Evolutionary conservation across 2,888 invertebrate species (phyloP), one percentile per base, ranked within the genome.

Genomic region (Oeneis ivallda): DNA sequence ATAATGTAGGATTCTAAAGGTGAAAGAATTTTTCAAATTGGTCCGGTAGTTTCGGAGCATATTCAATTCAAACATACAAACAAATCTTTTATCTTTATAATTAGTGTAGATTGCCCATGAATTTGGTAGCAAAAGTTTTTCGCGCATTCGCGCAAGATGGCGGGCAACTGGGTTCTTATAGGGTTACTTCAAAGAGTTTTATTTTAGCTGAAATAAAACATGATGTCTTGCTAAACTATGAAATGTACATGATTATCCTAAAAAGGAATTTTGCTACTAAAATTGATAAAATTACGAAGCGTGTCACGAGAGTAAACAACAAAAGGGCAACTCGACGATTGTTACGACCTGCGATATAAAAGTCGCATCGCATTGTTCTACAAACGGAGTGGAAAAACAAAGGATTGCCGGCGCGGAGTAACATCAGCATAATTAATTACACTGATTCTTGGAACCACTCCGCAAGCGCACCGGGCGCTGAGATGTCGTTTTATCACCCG

Each of bases 381-480:
- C 81, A 87, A 88, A 87, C 82, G 84, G 81, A 74, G 80, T 71
- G 79, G 79, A 85, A 87, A 88, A 89, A 88, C 85, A 88, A 87
- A 89, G 84, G 82, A 76, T 72, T 71, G 71, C 68, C 75, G 71
- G 75, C 75, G 77, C 72, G 64, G 75, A 75, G 74, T 76, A 76
- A 79, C 84, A 81, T 84, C 78, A 79, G 82, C 81, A 84, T 87
- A 87, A 90, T 89, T 90, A 89, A 91, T 91, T 89, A 84, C 82
- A 76, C 76, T 78, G 79, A 76, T 89, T 89, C 89, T 82, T 81
- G 84, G 89, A 89, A 86, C 84, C 81, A 78, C 81, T 78, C 76
- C 75, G 77, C 80, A 83, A 81, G 82, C 76, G 78, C 74, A 79
- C 79, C 77, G 79, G 68, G 74, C 75, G 79, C 76, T 79, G 80